phyloP scores from a whole-genome alignment of 2,113 vertebrate genomes.

The Phoenicopterus ruber region DNA sequence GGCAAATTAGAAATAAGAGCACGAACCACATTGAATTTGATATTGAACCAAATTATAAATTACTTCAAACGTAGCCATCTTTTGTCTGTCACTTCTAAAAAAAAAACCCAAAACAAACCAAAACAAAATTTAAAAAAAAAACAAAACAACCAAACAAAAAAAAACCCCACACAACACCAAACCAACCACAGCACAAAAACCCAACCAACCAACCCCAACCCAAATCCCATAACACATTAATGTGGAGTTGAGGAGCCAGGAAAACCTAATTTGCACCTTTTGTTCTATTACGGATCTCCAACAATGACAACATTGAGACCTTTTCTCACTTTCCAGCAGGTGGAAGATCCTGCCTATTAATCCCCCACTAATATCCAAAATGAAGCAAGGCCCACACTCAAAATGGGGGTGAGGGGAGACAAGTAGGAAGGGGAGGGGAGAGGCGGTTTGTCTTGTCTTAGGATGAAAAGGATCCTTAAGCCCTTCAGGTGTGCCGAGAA shows the following conservation, averaged over 20 bases:
- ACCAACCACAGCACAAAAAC: neutral
- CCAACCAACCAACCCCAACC: neutral
- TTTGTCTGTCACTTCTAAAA: slow-evolving; percentile 48
- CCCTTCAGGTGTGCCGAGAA: neutral
- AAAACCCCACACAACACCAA: too few relatives aligned
- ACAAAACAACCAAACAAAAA: neutral
- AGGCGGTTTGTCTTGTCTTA: neutral
- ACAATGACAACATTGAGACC: neutral
- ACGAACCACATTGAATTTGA: neutral
- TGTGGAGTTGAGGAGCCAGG: neutral
- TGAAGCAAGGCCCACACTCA: neutral
- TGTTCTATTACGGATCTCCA: neutral
- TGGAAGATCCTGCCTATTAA: neutral
- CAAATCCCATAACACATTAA: neutral
- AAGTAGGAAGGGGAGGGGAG: neutral
- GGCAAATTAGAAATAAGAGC: neutral
- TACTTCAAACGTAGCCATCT: slow-evolving; percentile 1
- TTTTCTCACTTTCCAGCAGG: neutral
- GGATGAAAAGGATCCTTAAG: neutral
- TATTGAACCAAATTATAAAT: slow-evolving; percentile 38
- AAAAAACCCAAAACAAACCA: neutral
- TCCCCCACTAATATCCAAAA: neutral
- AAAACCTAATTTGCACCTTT: neutral
- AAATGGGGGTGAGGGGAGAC: neutral
- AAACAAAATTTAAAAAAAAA: neutral